Conservation (phyloP, 1,140 invertebrate genomes). For the Drosophila baimaii region DNA sequence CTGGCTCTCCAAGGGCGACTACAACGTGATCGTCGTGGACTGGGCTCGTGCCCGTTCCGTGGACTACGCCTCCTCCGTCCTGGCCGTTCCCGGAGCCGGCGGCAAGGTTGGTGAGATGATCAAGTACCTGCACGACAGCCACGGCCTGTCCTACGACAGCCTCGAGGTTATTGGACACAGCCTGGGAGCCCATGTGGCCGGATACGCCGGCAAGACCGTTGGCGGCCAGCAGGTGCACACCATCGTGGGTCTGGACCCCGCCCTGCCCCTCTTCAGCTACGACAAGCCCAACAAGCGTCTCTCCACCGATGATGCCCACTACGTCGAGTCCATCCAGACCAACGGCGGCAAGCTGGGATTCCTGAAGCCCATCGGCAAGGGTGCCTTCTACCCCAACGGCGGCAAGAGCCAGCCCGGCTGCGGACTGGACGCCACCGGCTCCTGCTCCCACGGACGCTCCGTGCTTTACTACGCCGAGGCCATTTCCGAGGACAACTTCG, state of each 20-base stretch:
- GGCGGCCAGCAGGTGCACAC: conserved; percentile 53
- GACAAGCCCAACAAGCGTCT: conserved; percentile 72
- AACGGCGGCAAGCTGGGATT: conserved; percentile 85
- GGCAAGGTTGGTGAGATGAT: conserved; percentile 67
- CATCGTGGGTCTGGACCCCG: conserved; percentile 85
- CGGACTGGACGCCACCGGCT: conserved; percentile 69
- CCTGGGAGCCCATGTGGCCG: conserved; percentile 85
- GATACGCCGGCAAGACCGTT: conserved; percentile 85
- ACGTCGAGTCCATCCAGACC: conserved; percentile 86
- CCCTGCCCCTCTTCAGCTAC: conserved; percentile 81
- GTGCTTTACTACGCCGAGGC: conserved; percentile 86
- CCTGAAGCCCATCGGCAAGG: conserved; percentile 83
- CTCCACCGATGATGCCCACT: conserved; percentile 79
- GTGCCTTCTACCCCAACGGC: conserved; percentile 86
- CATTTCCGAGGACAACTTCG: conserved; percentile 57
- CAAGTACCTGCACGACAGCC: conserved; percentile 57
- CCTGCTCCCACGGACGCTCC: conserved; percentile 85
- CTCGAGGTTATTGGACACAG: conserved; percentile 70
- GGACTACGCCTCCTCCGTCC: conserved; percentile 84
- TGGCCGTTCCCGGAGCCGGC: conserved; percentile 85
- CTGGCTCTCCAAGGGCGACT: conserved; percentile 84
- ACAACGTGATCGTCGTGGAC: conserved; percentile 86
- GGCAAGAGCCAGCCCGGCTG: conserved; percentile 86
- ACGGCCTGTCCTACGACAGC: conserved; percentile 66
- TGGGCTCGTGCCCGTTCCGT: conserved; percentile 84